These are phyloP conservation scores for Andrena chrysosceles DNA, from an alignment of 2,888 invertebrate species.

Conservation along the genomic window DNA sequence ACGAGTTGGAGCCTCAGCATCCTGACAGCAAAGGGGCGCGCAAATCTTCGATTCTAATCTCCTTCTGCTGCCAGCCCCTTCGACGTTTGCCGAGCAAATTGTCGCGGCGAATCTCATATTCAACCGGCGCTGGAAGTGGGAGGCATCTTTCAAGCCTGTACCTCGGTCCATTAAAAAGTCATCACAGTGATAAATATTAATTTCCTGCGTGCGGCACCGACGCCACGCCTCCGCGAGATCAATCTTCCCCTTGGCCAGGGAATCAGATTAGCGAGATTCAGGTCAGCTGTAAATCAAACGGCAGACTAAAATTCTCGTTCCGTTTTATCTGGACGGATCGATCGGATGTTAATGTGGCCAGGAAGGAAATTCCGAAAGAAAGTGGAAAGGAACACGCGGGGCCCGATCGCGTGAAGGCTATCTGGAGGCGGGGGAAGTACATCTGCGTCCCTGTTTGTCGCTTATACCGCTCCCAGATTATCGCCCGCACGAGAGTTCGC, in stretches of 20 bases:
- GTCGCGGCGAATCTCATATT: not conserved
- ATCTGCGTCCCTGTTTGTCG: constrained; percentile 59
- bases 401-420: constrained; percentile 30
- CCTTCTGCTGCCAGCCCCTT: not conserved
- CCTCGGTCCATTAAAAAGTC: constrained; percentile 39
- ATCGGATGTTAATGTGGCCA: constrained; percentile 21
- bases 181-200: constrained; percentile 39
- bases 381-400: constrained; percentile 28
- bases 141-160: not conserved
- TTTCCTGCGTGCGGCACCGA: constrained; percentile 3
- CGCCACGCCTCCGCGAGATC: constrained; percentile 23
- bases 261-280: not conserved
- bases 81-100: not conserved
- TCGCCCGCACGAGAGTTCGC: constrained; percentile 50
- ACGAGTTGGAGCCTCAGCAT: not conserved
- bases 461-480: constrained; percentile 55
- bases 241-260: constrained; percentile 9
- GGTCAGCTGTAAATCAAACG: constrained; percentile 1
- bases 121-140: not conserved
- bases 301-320: constrained; percentile 9
- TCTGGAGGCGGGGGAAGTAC: constrained; percentile 31
- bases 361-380: constrained; percentile 24
- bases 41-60: not conserved
- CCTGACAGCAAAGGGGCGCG: not conserved
- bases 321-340: constrained; percentile 14